Evolutionary conservation across 2,888 invertebrate species (phyloP), one percentile per base, ranked within the genome.

Genomic region (Diaprepes abbreviatus): DNA sequence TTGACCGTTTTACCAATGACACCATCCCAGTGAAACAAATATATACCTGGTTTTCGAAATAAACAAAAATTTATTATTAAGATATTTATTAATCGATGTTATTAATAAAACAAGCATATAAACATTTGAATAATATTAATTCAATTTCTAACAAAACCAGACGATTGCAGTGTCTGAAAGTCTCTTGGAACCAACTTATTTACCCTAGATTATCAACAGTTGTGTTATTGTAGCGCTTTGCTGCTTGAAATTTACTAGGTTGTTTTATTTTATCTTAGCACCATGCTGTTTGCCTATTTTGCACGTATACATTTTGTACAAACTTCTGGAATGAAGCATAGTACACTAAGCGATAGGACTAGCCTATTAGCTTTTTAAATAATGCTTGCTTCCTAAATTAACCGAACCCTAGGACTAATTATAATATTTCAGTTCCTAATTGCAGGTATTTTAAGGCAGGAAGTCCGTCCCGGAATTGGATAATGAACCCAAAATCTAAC

Each of bases 361-460:
- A 45, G 17, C 43, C 43, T 31, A 19, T 60, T 3, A 33, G 14
- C 33, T 31, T 35, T 19, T 12, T n/a, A 19, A 50, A 36, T 66
- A 60, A 68, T 59, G 67, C 67, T 67, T 58, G 52, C 55, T 48
- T 62, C 9, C 21, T 48, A 66, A 67, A 68, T 71, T 68, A 67
- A 66, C 60, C 63, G 12, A 64, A 63, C 50, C 35, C 63, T 50
- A 28, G 7, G 24, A 70, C 70, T 70, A 70, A 70, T 65, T 63
- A 72, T 76, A 76, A 77, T 73, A 71, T 58, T 73, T 69, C 66
- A 78, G 78, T 76, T 76, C 68, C 75, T 78, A 74, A 64, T 85
- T 85, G 1, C 85, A 90, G 89, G 86, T 88, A 88, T 84, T 88
- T 88, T 81, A 90, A 90, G 84, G 88, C 90, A 75, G 87, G 89